Percentiles rank a stretch among this genome's conserved stretches.
Evolutionary conservation across 2,888 invertebrate species (phyloP).

Genomic region (Rhagophthalmus giganteus): DNA sequence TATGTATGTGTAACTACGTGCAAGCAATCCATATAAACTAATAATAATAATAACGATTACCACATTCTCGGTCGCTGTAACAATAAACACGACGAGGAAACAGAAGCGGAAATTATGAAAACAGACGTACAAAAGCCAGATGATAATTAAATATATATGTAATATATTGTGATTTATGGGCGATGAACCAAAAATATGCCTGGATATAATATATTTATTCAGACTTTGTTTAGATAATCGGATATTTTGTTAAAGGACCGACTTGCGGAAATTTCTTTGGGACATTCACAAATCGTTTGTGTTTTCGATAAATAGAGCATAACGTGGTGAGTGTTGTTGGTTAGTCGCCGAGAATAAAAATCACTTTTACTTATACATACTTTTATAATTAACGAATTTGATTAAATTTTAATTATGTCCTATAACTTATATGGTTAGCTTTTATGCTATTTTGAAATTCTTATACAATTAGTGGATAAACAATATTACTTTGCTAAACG

Average conservation of each 20-base stretch:
- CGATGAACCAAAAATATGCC: slow-evolving; percentile 30
- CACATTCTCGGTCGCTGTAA: slow-evolving; percentile 9
- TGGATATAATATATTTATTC: slow-evolving; percentile 27
- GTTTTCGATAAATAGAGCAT: no score
- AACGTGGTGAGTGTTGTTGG: no score
- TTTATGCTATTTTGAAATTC: no score
- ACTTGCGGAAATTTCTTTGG: slow-evolving; percentile 12
- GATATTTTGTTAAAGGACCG: slow-evolving; percentile 24
- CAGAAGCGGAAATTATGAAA: slow-evolving; percentile 43
- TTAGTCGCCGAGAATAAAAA: no score
- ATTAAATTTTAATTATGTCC: no score
- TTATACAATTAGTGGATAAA: no score
- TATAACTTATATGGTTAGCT: no score
- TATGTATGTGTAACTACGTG: no score
- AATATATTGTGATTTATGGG: slow-evolving; percentile 32
- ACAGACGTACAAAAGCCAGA: slow-evolving; percentile 41
- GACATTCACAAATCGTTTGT: neutral
- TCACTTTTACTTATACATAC: no score
- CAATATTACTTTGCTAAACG: no score
- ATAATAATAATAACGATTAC: slow-evolving; percentile 7
- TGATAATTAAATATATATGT: slow-evolving; percentile 40
- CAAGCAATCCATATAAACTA: slow-evolving; percentile 5
- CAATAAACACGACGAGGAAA: slow-evolving; percentile 30
- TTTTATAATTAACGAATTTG: no score
- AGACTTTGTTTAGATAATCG: slow-evolving; percentile 18